Conservation (phyloP, 2,797 vertebrate species). For the Ispidina picta region DNA sequence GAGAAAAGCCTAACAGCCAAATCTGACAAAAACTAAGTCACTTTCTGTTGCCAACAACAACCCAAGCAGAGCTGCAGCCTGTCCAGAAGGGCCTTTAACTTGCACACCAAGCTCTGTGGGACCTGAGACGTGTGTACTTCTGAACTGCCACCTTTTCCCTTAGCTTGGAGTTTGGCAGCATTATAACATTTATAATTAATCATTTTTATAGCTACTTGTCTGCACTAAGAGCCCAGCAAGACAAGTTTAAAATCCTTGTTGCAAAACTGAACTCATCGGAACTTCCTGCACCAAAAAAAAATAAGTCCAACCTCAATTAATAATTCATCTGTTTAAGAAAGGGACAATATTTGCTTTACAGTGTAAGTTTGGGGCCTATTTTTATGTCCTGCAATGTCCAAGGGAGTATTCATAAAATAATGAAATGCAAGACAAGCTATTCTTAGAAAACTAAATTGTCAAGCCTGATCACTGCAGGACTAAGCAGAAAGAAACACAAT, state of each 20-base stretch:
- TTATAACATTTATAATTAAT: background rate
- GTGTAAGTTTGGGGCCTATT: background rate
- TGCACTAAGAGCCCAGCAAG: background rate
- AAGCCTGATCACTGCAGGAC: background rate
- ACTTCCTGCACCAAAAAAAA: background rate
- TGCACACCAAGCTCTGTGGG: background rate
- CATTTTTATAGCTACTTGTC: background rate
- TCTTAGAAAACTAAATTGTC: slow-evolving; percentile 23
- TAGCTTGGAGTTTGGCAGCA: background rate
- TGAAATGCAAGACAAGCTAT: background rate
- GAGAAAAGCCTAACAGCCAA: background rate
- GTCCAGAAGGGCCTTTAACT: background rate
- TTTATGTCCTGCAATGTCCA: background rate
- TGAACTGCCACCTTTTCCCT: background rate
- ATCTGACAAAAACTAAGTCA: background rate
- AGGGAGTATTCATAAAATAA: background rate
- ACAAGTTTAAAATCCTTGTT: background rate
- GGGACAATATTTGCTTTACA: background rate
- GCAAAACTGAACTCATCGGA: background rate
- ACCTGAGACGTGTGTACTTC: rapidly evolving
- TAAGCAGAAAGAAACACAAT: background rate
- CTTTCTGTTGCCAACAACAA: background rate
- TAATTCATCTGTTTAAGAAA: background rate
- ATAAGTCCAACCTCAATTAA: background rate
- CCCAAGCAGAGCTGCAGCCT: background rate